Evolutionary conservation across 2,797 vertebrate species (phyloP).

Genomic region (Harpagifer antarcticus): DNA sequence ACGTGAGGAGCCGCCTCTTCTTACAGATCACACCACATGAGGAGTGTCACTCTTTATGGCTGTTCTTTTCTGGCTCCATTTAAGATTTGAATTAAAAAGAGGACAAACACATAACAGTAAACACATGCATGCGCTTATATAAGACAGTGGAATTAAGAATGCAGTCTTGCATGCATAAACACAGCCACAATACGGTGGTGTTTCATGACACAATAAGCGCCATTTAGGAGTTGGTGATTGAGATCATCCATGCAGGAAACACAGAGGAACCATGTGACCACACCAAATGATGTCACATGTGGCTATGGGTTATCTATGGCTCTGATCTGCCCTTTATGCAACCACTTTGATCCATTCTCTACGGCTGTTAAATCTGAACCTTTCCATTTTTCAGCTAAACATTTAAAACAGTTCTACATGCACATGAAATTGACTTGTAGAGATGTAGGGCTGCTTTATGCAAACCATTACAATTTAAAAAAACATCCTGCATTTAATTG

Average conservation of each 20-base stretch:
- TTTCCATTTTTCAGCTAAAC: conserved; percentile 1
- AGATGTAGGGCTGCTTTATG: neutral
- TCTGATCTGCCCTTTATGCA: conserved; percentile 19
- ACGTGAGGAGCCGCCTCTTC: conserved; percentile 14
- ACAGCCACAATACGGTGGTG: neutral
- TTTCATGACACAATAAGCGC: conserved; percentile 22
- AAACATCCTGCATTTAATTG: neutral
- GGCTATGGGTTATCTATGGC: conserved; percentile 23
- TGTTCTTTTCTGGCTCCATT: conserved; percentile 30
- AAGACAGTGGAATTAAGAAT: neutral
- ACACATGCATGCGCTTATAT: neutral
- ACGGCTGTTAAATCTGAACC: conserved; percentile 1
- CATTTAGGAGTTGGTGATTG: conserved; percentile 13
- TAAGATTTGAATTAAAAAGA: conserved; percentile 15
- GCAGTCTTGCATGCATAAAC: neutral
- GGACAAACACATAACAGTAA: neutral
- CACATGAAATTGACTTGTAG: neutral
- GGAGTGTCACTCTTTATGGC: conserved; percentile 1
- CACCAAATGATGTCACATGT: conserved; percentile 42
- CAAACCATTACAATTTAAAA: no score
- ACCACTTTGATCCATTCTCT: neutral
- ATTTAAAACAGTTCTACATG: neutral
- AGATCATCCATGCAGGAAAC: conserved; percentile 5
- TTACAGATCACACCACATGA: conserved; percentile 30
- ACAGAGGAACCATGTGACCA: conserved; percentile 25